Base-by-base conservation (phyloP, 1,140 invertebrate genomes). In the Monochamus saltuarius region DNA sequence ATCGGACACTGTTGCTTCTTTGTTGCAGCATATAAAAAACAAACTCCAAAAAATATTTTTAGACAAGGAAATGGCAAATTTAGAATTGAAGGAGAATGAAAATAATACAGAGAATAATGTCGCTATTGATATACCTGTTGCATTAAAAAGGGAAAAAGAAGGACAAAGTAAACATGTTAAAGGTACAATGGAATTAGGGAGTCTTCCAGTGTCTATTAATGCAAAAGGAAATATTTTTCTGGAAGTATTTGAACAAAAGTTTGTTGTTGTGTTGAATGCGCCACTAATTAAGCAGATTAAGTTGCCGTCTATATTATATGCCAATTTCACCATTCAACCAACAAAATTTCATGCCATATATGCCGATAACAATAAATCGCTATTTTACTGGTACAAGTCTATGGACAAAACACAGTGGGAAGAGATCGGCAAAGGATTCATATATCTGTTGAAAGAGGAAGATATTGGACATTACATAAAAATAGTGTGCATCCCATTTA, bases 321-420 rank as follows among this genome's bases (percentile, higher is more conserved):
- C 82, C 1, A 87, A 84, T 2, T 94, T 87, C 79, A 84, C 85
- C 11, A 79, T 88, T 1, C 90, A 91, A 78, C 90, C 91, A 1
- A 74, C 75, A 10, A 84, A 87, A 73, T 82, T 92, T 58, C 82
- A 87, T 62, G 66, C 84, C 1, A 67, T 82, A 56, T 87, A 85
- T 77, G 79, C 82, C 4, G 75, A 83, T 37, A 79, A 79, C 59
- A 62, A 82, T 2, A 70, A 82, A 19, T 85, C 83, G 56, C 66
- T 67, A 13, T 92, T 88, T 72, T 77, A 72, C 4, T 95, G 93
- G 93, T 87, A 81, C 64, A 68, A 63, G 45, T 71, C 78, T 13
- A 43, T 68, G 64, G 65, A 74, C 73, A 64, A 71, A 52, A 67
- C 75, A 37, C 64, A 75, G 0, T 91, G 89, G 89, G 62, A 78